phyloP scores from a whole-genome alignment of 2,797 vertebrate genomes.

The Holocentrus rufus region DNA sequence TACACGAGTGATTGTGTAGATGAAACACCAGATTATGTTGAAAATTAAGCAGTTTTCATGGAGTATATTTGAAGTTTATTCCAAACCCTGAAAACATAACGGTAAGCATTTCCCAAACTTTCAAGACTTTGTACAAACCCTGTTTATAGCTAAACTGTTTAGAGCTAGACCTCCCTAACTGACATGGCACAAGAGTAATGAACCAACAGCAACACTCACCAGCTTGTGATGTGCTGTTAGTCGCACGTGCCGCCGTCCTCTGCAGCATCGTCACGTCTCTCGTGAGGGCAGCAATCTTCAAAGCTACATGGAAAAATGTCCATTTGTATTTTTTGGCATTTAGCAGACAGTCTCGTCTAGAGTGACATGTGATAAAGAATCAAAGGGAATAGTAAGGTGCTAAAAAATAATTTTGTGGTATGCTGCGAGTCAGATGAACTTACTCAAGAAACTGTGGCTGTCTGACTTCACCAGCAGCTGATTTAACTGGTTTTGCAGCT shows the following conservation, averaged over 20 bases:
- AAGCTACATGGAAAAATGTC: conserved; percentile 39
- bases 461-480: conserved; percentile 38
- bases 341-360: no score
- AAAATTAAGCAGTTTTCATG: no score
- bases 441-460: conserved; percentile 44
- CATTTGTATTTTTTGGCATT: neutral
- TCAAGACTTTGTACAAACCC: no score
- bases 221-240: neutral
- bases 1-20: no score
- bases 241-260: conserved; percentile 1
- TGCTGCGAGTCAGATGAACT: conserved; percentile 12
- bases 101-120: no score
- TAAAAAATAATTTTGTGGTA: neutral
- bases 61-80: no score
- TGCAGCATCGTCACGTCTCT: conserved; percentile 26
- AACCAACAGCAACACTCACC: conserved; percentile 25
- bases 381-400: neutral
- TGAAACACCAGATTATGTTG: no score
- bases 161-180: neutral
- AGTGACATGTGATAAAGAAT: neutral
- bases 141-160: neutral
- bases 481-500: conserved; percentile 43
- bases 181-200: neutral
- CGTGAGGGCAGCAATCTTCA: conserved; percentile 45
- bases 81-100: no score